A percentile compares a stretch with the other conserved stretches of the same genome.
These are phyloP conservation scores for Sebastes steindachneri DNA, from an alignment of 2,797 vertebrate genomes.

Conservation along the genomic window DNA sequence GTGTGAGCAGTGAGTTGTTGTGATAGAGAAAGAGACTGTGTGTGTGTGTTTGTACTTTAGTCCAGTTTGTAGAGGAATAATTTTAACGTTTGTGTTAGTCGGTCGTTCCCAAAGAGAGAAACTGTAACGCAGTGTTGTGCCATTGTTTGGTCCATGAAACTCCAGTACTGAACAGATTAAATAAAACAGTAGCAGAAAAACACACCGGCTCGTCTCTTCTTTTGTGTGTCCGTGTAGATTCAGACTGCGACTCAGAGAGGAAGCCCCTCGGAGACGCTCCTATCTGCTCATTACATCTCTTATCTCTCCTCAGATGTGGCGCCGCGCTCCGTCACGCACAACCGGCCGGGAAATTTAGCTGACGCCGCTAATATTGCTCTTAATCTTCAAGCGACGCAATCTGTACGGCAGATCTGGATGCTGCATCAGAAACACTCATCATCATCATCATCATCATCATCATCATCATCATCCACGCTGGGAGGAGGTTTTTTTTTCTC, in stretches of 20 bases:
- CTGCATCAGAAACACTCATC: conserved; percentile 29
- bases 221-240: conserved; percentile 14
- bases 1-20: conserved; percentile 11
- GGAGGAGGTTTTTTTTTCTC: background rate
- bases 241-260: background rate
- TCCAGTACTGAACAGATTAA: conserved; percentile 75
- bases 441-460: too few relatives aligned
- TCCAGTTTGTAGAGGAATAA: conserved; percentile 71
- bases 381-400: conserved; percentile 33
- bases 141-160: conserved; percentile 76
- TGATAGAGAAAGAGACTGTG: conserved; percentile 34
- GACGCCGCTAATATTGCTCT: conserved; percentile 44
- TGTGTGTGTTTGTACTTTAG: conserved; percentile 63
- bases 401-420: conserved; percentile 35
- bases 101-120: conserved; percentile 78
- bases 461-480: conserved; percentile 6
- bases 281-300: conserved; percentile 46
- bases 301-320: conserved; percentile 37
- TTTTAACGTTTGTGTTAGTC: conserved; percentile 72
- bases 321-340: background rate
- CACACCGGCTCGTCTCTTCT: background rate
- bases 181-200: conserved; percentile 77
- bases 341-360: conserved; percentile 29
- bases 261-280: background rate
- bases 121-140: conserved; percentile 73